Base-by-base conservation (phyloP, 1,140 invertebrate genomes). In the Trichomalopsis sarcophagae region DNA sequence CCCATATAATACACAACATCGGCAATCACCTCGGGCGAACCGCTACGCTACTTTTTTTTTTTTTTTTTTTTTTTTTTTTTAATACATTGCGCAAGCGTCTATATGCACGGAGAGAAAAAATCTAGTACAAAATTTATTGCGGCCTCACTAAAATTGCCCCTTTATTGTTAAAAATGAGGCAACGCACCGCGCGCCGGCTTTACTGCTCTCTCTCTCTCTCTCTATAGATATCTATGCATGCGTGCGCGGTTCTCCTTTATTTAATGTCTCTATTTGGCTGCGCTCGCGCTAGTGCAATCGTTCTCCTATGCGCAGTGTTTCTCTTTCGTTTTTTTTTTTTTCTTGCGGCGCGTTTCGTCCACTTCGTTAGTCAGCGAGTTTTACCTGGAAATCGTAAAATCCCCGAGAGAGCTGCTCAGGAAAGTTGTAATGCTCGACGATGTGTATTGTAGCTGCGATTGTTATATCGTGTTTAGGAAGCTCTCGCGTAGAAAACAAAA, bases 101-200 rank as follows among this genome's bases (percentile, higher is more conserved):
- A 71, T 47, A 44, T 68, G 47, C 47, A 14, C 81, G 82, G 27
- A 9, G 23, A 79, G 79, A 84, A 84, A 78, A 79, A 5, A 75
- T 84, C 76, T 84, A 79, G 75, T 62, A 73, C 82, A 84, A 83
- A 68, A 83, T 83, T 83, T 83, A 83, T 83, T 83, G 40, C 74
- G 23, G 36, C 75, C 74, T 83, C 33, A 36, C 40, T 83, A 83
- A 83, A 83, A 83, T 76, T 77, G 62, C 82, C 47, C 11, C 74
- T 83, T 83, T 83, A 83, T 83, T 83, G 82, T 83, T 83, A 77
- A 83, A 71, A 83, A 83, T 83, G 82, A 77, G 62, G 82, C 82
- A 83, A 83, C 71, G 17, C 13, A 21, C 33, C 5, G 2, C 71
- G 17, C 13, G 3, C 33, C 5, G 2, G 17, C 55, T 62, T 62